These are phyloP conservation scores for Lampris megalopsis DNA, from an alignment of 2,113 vertebrate genomes.

Conservation along the genomic window DNA sequence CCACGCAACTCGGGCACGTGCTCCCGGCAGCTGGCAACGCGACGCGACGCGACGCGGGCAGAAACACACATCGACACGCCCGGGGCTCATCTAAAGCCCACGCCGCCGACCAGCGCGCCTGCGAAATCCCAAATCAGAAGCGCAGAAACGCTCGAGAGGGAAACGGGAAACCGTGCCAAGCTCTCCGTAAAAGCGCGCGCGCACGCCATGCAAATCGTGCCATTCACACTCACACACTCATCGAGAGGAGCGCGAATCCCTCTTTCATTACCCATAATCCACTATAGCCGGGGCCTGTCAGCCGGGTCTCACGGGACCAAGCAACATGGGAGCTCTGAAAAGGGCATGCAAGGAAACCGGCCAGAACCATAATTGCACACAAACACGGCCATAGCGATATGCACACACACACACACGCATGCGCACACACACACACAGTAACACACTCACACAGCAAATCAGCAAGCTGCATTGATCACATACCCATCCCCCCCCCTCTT, in stretches of 20 bases:
- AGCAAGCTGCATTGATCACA: constrained; percentile 28
- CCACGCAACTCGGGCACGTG: too few relatives aligned
- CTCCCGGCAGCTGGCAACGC: too few relatives aligned
- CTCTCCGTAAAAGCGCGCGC: neutral
- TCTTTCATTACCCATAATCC: constrained; percentile 65
- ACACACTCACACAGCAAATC: constrained; percentile 3
- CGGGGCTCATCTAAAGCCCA: too few relatives aligned
- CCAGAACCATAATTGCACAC: neutral
- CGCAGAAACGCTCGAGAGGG: too few relatives aligned
- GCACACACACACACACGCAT: neutral
- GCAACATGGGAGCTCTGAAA: constrained; percentile 53
- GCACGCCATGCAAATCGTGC: neutral
- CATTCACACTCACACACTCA: neutral
- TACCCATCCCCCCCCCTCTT: neutral
- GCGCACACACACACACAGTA: neutral
- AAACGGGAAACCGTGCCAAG: neutral
- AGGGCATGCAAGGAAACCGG: constrained; percentile 30
- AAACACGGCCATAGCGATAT: neutral
- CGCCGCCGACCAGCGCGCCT: too few relatives aligned
- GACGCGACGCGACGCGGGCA: too few relatives aligned
- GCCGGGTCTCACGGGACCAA: constrained; percentile 34
- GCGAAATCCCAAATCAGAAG: too few relatives aligned
- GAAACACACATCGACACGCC: too few relatives aligned
- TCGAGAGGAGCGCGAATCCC: constrained; percentile 26
- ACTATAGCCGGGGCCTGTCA: constrained; percentile 46